phyloP scores from a whole-genome alignment of 1,140 invertebrate species.

The Drosophila guanche region DNA sequence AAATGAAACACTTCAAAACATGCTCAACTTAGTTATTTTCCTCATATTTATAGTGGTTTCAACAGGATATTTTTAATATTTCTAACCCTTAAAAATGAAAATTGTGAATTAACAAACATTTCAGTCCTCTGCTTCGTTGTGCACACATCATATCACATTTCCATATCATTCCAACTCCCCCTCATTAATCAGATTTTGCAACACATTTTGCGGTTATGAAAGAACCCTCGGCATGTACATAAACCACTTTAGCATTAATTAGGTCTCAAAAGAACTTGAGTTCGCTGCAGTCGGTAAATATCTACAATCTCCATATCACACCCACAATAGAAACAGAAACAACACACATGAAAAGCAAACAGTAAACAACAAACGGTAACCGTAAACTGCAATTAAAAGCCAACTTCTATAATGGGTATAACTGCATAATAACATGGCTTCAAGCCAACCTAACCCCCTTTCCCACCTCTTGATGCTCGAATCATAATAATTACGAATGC shows the following conservation, averaged over 20 bases:
- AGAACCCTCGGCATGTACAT: constrained; percentile 7
- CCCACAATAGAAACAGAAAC: constrained; percentile 34
- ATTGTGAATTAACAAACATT: too few relatives aligned
- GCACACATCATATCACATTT: background rate
- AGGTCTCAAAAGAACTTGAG: constrained; percentile 10
- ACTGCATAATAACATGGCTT: constrained; percentile 19
- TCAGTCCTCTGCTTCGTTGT: background rate
- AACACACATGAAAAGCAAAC: constrained; percentile 15
- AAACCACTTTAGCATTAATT: constrained; percentile 28
- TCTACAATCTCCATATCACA: constrained; percentile 43
- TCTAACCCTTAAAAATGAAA: too few relatives aligned
- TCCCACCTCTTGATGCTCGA: background rate
- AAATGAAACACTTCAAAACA: too few relatives aligned
- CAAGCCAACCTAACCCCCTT: background rate
- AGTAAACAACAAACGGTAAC: constrained; percentile 22
- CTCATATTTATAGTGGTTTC: too few relatives aligned
- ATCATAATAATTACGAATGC: constrained; percentile 35
- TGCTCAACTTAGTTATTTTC: too few relatives aligned
- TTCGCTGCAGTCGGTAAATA: constrained; percentile 10
- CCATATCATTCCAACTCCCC: background rate
- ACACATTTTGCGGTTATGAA: constrained; percentile 25
- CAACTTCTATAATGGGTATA: constrained; percentile 25
- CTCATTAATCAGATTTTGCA: constrained; percentile 16
- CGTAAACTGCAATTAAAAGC: constrained; percentile 47
- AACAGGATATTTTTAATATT: too few relatives aligned